Conservation (phyloP, 2,888 invertebrate species). For the Stramonita haemastoma region DNA sequence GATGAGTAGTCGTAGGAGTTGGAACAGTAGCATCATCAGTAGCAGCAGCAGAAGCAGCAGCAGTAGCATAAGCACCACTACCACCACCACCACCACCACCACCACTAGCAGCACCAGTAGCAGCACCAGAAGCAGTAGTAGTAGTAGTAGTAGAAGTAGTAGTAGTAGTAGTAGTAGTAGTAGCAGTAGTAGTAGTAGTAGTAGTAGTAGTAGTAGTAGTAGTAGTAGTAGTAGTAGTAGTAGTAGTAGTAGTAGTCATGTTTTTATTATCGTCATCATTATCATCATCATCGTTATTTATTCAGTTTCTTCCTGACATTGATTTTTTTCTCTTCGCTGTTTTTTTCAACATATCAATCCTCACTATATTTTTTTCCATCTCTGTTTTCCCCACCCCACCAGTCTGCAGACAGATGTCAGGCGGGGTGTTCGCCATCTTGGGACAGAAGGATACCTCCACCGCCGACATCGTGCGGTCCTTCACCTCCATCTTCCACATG, state of each 20-base stretch:
- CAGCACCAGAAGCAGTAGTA: too few relatives aligned
- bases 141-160: too few relatives aligned
- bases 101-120: too few relatives aligned
- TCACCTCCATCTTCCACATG: conserved; percentile 67
- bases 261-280: background rate
- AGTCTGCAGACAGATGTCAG: conserved; percentile 68
- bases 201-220: too few relatives aligned
- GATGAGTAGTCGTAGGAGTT: background rate
- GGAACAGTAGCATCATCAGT: too few relatives aligned
- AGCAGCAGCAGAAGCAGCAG: too few relatives aligned
- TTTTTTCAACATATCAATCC: background rate
- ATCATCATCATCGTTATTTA: background rate
- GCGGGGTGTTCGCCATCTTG: conserved; percentile 68
- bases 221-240: too few relatives aligned
- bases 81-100: too few relatives aligned
- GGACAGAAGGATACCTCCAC: conserved; percentile 64
- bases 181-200: too few relatives aligned
- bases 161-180: too few relatives aligned
- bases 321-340: background rate
- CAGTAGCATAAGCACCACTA: too few relatives aligned
- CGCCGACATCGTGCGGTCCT: conserved; percentile 63
- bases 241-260: too few relatives aligned
- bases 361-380: background rate
- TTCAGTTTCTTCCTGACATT: background rate
- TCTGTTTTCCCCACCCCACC: background rate